Base-by-base conservation (phyloP, 2,113 vertebrate genomes). In the Psammodynastes pulverulentus region DNA sequence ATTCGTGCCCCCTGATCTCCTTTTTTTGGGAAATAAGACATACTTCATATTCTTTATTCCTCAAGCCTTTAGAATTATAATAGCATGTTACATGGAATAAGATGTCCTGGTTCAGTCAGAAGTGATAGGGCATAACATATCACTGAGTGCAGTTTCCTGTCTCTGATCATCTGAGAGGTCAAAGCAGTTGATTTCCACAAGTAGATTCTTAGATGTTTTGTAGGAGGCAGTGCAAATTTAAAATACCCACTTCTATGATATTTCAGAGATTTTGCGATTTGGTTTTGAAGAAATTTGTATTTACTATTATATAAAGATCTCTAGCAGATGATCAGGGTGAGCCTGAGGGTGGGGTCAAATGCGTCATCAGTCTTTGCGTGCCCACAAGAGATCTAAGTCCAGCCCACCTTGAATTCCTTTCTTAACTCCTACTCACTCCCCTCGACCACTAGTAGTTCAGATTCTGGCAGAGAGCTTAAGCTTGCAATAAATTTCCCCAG, bases 61-160 rank as follows among this genome's bases (percentile, higher is more conserved):
- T 9, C 88, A 21, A 85, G 67, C 3, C 51, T n/a, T 92, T 89
- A 52, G 51, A 6, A 43, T 1, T 49, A 58, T 46, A 26, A 1
- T 46, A 48, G 85, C 17, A 3, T 1, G 2, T 45, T 89, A 53
- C 43, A 89, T 91, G 7, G 90, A 17, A 1, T 87, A 49, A 24
- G 0, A 13, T 72, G 79, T 72, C 51, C 94, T 90, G 52, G 19
- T 91, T 56, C 90, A 4, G 85, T 92, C 90, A 53, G 72, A 12
- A 62, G 56, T 90, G 89, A 10, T 90, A 92, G 58, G 84, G 89
- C 62, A 10, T 72, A 79, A 4, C 0, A 0, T 4, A 6, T 53
- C 53, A 53, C 46, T 88, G 94, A 51, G 52, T 88, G 86, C 15
- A 92, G 0, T 51, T 56, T 85, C 84, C 90, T 90, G 67, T 85